A percentile compares a stretch with the other conserved stretches of the same genome.
Evolutionary conservation across 2,797 vertebrate species (phyloP).

Genomic region (Echeneis naucrates): DNA sequence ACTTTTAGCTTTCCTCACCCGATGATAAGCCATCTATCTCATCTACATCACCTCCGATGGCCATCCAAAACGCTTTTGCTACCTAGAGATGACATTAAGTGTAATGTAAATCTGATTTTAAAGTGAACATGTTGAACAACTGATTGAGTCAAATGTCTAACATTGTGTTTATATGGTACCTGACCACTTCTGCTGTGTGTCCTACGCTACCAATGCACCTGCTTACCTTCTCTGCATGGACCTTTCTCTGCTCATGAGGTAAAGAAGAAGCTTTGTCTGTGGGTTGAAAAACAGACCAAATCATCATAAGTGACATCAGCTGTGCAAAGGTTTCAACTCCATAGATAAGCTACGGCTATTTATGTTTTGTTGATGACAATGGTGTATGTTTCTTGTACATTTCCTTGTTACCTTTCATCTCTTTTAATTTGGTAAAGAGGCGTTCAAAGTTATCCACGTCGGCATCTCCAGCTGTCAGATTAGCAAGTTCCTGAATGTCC

Average conservation of each 20-base stretch:
- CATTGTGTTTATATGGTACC: not conserved
- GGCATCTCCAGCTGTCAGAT: constrained; percentile 93
- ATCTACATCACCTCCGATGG: constrained; percentile 96
- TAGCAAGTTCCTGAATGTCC: constrained; percentile 97
- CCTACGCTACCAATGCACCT: not conserved
- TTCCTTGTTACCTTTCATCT: constrained; percentile 94
- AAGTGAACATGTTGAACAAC: not conserved
- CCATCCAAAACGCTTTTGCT: constrained; percentile 99
- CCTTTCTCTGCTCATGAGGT: constrained; percentile 97
- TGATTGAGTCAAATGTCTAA: not conserved
- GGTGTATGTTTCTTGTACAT: not conserved
- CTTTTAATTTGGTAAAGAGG: constrained; percentile 96
- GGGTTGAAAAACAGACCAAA: constrained; percentile 35
- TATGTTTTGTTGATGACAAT: not conserved
- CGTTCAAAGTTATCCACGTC: constrained; percentile 97
- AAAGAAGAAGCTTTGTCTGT: constrained; percentile 96
- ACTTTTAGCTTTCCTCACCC: constrained; percentile 91
- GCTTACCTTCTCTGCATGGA: constrained; percentile 97
- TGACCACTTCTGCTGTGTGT: not conserved
- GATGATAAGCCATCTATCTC: constrained; percentile 97
- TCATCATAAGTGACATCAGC: not conserved
- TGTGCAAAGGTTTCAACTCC: constrained; percentile 4
- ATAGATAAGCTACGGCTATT: not conserved
- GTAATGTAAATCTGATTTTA: constrained; percentile 8
- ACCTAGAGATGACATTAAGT: constrained; percentile 84